Evolutionary conservation across 2,797 vertebrate species (phyloP), one percentile per base, ranked within the genome.

Genomic region (Gambusia yucatana): DNA sequence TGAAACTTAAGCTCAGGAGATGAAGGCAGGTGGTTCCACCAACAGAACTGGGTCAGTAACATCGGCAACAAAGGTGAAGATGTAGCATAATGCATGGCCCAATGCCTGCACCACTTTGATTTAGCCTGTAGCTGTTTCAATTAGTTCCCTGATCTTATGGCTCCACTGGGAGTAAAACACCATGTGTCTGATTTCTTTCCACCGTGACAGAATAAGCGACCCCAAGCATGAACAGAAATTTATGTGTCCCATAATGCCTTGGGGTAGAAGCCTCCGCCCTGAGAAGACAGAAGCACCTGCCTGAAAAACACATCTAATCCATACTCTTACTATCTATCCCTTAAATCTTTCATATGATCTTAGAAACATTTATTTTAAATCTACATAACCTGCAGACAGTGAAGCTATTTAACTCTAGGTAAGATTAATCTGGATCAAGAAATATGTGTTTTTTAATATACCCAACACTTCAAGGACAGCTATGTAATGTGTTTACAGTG

Each of bases 191-290:
- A 74, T 46, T 71, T 48, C 65, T 73, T 77, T 74, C 74, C 30
- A 8, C 6, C 16, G 6, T 63, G 59, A 63, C 30, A 63, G 59
- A 63, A 63, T 36, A 91, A 87, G 82, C 88, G 82, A 92, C 91
- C 88, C 55, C 81, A 85, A 88, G 86, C 88, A 75, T 90, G 87
- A 92, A 89, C 83, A 81, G 77, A 87, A 88, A 88, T 89, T 30
- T 88, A 82, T n/a, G 63, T 69, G 71, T 41, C 72, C 4, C 75
- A 4, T 87, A 82, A 84, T 84, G 47, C 44, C 82, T 73, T 2
- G 75, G 86, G 81, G 73, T 70, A 76, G 75, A 69, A 79, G 74
- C 67, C 77, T 30, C 59, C 59, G 76, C 72, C 87, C 87, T 91
- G 83, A 84, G 55, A 50, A 28, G 10, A 72, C 48, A 72, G 65